Conservation (phyloP, 1,140 invertebrate species). For the Aphis gossypii region DNA sequence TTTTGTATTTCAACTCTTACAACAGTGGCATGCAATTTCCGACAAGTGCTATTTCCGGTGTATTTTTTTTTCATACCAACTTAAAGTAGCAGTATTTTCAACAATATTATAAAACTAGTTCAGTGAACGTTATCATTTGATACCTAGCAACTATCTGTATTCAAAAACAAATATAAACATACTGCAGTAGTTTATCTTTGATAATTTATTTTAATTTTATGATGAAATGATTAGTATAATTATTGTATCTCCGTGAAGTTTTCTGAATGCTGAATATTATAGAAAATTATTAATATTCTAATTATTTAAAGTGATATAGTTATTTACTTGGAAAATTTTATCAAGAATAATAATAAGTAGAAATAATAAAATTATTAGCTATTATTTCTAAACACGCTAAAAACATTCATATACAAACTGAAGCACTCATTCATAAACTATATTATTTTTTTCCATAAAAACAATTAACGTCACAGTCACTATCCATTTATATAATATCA, state of each 20-base stretch:
- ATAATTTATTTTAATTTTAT: background rate
- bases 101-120: background rate
- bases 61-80: background rate
- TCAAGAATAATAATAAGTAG: background rate
- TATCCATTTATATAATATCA: background rate
- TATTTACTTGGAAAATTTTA: background rate
- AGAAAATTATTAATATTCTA: background rate
- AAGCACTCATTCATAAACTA: background rate
- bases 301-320: background rate
- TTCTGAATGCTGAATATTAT: background rate
- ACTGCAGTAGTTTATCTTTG: background rate
- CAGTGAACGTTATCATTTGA: background rate
- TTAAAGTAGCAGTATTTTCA: background rate
- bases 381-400: background rate
- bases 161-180: background rate
- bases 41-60: constrained; percentile 6
- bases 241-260: background rate
- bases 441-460: background rate
- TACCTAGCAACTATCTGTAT: background rate
- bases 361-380: background rate
- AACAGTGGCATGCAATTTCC: background rate
- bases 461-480: background rate
- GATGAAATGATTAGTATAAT: background rate
- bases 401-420: background rate
- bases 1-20: background rate